Evolutionary conservation across 2,888 invertebrate species (phyloP), one percentile per base, ranked within the genome.

Genomic region (Lamproptera curius): DNA sequence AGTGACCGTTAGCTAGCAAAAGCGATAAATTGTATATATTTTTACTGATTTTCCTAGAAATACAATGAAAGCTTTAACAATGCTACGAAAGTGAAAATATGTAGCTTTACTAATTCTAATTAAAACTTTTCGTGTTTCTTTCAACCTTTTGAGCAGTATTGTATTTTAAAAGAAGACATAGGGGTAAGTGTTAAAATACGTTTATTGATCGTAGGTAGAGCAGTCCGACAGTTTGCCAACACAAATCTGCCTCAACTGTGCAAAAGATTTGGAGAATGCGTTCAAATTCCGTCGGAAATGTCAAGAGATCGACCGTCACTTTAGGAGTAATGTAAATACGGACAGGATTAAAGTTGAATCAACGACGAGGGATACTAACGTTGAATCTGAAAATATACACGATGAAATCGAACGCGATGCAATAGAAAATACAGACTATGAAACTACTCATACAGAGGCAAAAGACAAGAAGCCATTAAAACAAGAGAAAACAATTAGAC

Each of bases 211-310:
- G 31, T 60, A 89, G 89, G 71, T 88, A 23, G 76, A 80, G 2
- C 67, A 69, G 56, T 63, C 77, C 1, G 88, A 88, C 50, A 69
- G 65, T 36, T 59, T 87, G 31, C 84, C 88, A 0, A 56, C 76
- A 47, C 76, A 73, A 43, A 78, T 89, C 49, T 89, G 89, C 50
- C 58, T 70, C 31, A 69, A 60, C 31, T 89, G 89, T 55, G 63
- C 79, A 0, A 67, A 67, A 54, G 80, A 84, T 50, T 58, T 89
- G 42, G 80, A 86, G 51, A 76, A 69, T 42, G 87, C 88, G 2
- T 88, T 76, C 59, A 86, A 80, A 59, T 89, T 89, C 53, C 67
- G 87, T 54, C 69, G 72, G 48, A 83, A 80, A 75, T 88, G 88
- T 64, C 85, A 82, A 58, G 72, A 77, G 13, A 59, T 73, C 1